A percentile compares a stretch with the other conserved stretches of the same genome.
Conservation (phyloP, 2,113 vertebrate genomes). For the Dipodomys merriami region DNA sequence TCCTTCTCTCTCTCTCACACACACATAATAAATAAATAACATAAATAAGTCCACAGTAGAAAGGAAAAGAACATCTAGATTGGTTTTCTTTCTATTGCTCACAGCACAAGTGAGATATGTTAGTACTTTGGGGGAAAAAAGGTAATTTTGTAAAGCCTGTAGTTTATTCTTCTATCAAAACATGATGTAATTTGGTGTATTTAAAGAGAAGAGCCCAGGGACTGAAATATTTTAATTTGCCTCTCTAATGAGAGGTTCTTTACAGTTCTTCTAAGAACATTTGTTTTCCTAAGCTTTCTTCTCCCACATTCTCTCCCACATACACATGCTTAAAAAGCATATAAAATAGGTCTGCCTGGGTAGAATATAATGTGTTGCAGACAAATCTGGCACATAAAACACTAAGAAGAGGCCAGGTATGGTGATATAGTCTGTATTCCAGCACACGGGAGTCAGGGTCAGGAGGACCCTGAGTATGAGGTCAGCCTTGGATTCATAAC, state of each 20-base stretch:
- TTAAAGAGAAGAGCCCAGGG: slow-evolving; percentile 59
- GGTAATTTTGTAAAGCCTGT: slow-evolving; percentile 22
- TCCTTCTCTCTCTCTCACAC: background rate
- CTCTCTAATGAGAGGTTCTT: slow-evolving; percentile 71
- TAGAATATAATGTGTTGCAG: background rate
- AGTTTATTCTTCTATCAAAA: slow-evolving; percentile 57
- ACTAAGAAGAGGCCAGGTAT: too few relatives aligned
- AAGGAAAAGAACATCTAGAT: slow-evolving; percentile 46
- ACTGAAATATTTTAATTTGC: slow-evolving; percentile 71
- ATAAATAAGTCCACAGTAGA: background rate
- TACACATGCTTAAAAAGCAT: slow-evolving; percentile 27
- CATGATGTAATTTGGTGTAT: slow-evolving; percentile 53
- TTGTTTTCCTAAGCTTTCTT: slow-evolving; percentile 65
- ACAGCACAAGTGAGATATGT: slow-evolving; percentile 26
- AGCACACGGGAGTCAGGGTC: too few relatives aligned
- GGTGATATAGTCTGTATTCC: too few relatives aligned
- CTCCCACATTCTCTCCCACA: slow-evolving; percentile 69
- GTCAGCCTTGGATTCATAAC: too few relatives aligned
- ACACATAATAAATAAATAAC: too few relatives aligned
- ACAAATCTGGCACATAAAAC: background rate
- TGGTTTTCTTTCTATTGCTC: slow-evolving; percentile 14
- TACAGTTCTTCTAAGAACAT: slow-evolving; percentile 71
- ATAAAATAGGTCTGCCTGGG: background rate
- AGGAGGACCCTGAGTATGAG: too few relatives aligned
- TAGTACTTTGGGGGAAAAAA: background rate